Percentiles rank a stretch among this genome's conserved stretches.
Conservation (phyloP, 2,888 invertebrate species). For the Noctua pronuba region DNA sequence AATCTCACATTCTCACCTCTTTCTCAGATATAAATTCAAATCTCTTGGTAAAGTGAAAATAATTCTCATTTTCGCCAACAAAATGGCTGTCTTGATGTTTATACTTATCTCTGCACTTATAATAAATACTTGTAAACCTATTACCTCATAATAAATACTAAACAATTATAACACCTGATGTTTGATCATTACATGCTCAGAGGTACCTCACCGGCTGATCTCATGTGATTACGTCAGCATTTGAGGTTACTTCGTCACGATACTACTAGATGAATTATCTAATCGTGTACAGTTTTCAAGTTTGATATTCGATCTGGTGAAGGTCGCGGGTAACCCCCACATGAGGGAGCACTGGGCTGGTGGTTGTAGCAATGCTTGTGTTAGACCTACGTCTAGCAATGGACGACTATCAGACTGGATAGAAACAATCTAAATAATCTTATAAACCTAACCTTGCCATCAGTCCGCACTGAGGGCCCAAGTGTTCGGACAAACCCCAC, state of each 20-base stretch:
- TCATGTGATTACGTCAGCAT: conserved; percentile 44
- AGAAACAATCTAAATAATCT: no score
- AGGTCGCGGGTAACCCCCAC: no score
- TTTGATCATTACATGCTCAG: not conserved
- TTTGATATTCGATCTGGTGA: no score
- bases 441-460: no score
- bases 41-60: not conserved
- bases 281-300: no score
- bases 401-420: no score
- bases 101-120: not conserved
- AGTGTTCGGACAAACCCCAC: no score
- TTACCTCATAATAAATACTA: not conserved
- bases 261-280: not conserved
- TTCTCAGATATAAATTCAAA: not conserved
- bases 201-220: conserved; percentile 39
- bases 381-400: no score
- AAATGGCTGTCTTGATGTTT: not conserved
- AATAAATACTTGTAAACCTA: not conserved
- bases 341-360: no score
- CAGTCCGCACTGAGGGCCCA: no score
- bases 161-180: conserved; percentile 8
- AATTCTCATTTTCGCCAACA: rapidly evolving
- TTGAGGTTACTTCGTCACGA: conserved; percentile 7
- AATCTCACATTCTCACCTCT: not conserved
- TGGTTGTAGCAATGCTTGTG: no score